Percentiles rank a stretch among this genome's conserved stretches.
Evolutionary conservation across 2,113 vertebrate species (phyloP).

Genomic region (Pao palembangensis): DNA sequence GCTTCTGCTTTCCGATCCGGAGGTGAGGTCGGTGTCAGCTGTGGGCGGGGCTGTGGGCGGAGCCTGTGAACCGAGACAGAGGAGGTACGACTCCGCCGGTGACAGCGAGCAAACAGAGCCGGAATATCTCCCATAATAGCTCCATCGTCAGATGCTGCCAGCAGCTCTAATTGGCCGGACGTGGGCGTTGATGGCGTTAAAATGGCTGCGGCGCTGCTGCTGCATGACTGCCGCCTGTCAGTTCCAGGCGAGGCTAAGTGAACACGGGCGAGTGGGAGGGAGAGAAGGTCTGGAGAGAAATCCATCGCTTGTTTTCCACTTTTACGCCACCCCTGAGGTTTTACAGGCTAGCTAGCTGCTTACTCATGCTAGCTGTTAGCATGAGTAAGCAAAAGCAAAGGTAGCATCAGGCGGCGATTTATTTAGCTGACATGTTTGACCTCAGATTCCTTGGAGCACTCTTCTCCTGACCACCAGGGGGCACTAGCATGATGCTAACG

Average conservation of each 20-base stretch:
- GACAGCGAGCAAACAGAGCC: too few relatives aligned
- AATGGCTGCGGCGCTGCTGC: conserved; percentile 61
- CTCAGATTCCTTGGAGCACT: too few relatives aligned
- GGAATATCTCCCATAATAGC: conserved; percentile 64
- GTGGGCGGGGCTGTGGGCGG: conserved; percentile 57
- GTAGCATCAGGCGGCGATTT: too few relatives aligned
- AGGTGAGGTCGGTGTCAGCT: conserved; percentile 47
- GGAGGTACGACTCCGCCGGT: conserved; percentile 43
- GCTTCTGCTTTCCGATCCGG: conserved; percentile 2
- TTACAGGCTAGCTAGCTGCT: too few relatives aligned
- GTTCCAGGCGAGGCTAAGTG: conserved; percentile 49
- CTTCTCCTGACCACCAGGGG: not conserved
- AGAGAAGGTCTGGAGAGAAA: conserved; percentile 10
- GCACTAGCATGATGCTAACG: too few relatives aligned
- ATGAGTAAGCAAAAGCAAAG: too few relatives aligned
- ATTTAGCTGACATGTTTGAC: too few relatives aligned
- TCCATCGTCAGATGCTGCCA: conserved; percentile 59
- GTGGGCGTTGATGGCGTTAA: conserved; percentile 65
- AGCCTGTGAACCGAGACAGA: conserved; percentile 34
- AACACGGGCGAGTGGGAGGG: conserved; percentile 37
- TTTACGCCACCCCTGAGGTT: too few relatives aligned
- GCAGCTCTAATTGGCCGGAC: conserved; percentile 64
- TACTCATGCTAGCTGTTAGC: too few relatives aligned
- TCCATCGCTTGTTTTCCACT: too few relatives aligned
- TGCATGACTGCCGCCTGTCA: conserved; percentile 58